These are phyloP conservation scores for Parauchenoglanis ngamensis DNA, from an alignment of 2,797 vertebrate species.

Conservation along the genomic window DNA sequence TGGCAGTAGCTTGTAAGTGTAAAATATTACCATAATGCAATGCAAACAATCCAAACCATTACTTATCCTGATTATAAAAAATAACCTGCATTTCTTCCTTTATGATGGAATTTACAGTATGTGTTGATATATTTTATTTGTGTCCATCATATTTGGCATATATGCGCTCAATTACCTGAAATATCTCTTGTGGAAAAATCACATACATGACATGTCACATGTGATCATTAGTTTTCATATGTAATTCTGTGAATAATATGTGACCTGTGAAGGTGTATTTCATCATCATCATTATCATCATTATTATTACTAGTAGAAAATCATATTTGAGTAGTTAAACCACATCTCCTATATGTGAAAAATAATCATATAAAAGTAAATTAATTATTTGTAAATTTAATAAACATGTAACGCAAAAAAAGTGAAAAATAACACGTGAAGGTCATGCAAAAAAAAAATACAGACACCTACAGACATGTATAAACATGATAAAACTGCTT, in stretches of 20 bases:
- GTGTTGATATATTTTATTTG: neutral
- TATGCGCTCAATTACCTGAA: neutral
- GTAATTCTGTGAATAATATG: neutral
- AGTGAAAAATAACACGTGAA: neutral
- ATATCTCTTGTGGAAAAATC: neutral
- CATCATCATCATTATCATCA: neutral
- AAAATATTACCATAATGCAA: neutral
- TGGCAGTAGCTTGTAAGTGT: neutral
- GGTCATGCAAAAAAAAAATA: neutral
- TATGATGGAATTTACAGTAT: neutral
- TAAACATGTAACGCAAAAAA: neutral
- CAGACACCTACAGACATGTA: neutral
- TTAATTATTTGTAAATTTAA: neutral
- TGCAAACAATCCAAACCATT: neutral
- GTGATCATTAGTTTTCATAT: neutral
- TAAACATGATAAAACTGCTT: slow-evolving; percentile 12
- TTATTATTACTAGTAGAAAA: neutral
- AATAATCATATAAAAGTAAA: neutral
- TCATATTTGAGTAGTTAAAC: neutral
- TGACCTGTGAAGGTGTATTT: neutral
- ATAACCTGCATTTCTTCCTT: neutral
- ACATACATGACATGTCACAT: neutral
- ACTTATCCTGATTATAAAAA: neutral
- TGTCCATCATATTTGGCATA: neutral
- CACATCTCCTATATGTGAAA: neutral